Conservation (phyloP, 2,888 invertebrate species). For the Napeogenes sylphis region DNA sequence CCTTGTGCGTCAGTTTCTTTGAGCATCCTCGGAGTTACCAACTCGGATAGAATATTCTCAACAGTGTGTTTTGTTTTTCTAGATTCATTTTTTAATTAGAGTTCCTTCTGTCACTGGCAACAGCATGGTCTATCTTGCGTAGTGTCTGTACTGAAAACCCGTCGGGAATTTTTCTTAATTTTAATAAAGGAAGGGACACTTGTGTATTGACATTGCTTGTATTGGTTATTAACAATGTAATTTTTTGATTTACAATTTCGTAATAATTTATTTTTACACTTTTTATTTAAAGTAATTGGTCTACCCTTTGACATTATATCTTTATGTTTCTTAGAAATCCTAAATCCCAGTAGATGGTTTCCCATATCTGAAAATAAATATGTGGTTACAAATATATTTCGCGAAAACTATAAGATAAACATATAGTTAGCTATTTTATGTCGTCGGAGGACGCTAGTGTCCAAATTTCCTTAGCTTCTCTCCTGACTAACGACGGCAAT, state of each 20-base stretch:
- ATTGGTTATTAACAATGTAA: neutral
- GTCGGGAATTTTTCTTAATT: slow-evolving; percentile 10
- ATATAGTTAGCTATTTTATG: too few relatives aligned
- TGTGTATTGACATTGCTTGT: neutral
- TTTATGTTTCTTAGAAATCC: slow-evolving; percentile 8
- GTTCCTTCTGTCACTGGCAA: slow-evolving; percentile 29
- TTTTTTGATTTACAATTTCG: neutral
- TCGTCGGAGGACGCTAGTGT: too few relatives aligned
- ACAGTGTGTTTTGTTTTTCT: slow-evolving; percentile 22
- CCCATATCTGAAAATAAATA: neutral
- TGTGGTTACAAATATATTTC: neutral
- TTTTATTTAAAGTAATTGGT: neutral
- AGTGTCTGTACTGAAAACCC: slow-evolving; percentile 43
- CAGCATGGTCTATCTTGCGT: slow-evolving; percentile 50
- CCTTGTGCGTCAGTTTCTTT: slow-evolving; percentile 39
- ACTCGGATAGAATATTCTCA: slow-evolving; percentile 39
- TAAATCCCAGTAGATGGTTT: slow-evolving; percentile 12
- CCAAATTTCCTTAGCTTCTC: too few relatives aligned
- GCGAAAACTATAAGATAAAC: neutral
- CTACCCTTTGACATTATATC: neutral
- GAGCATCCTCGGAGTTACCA: slow-evolving; percentile 40
- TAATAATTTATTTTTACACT: neutral
- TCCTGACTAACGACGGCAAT: too few relatives aligned
- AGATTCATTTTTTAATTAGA: neutral
- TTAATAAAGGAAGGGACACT: neutral